A percentile compares a stretch with the other conserved stretches of the same genome.
Evolutionary conservation across 1,140 invertebrate genomes (phyloP).

Genomic region (Geopemphigus sp.): DNA sequence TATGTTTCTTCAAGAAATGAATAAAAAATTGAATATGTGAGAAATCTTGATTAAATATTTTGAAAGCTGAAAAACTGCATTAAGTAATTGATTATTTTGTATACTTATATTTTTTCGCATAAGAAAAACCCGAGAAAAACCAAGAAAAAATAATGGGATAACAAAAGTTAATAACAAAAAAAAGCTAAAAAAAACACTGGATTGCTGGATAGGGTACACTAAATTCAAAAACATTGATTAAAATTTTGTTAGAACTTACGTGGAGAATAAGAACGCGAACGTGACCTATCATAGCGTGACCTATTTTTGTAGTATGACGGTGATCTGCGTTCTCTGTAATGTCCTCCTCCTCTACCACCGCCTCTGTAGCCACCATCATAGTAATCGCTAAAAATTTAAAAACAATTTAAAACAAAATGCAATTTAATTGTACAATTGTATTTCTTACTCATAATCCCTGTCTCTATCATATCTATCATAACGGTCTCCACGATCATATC

Average conservation of each 20-base stretch:
- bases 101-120: slow-evolving; percentile 15
- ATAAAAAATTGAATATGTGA: slow-evolving; percentile 49
- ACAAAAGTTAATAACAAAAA: slow-evolving; percentile 18
- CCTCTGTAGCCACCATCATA: slow-evolving; percentile 55
- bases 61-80: slow-evolving; percentile 49
- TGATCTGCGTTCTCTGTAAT: slow-evolving; percentile 59
- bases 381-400: slow-evolving; percentile 48
- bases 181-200: slow-evolving; percentile 41
- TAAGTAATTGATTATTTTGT: slow-evolving; percentile 47
- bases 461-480: slow-evolving; percentile 39
- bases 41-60: slow-evolving; percentile 48
- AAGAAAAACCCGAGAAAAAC: slow-evolving; percentile 45
- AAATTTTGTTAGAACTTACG: slow-evolving; percentile 63
- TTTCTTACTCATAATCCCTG: slow-evolving; percentile 26
- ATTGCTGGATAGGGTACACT: slow-evolving; percentile 40
- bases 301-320: slow-evolving; percentile 65
- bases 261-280: slow-evolving; percentile 82
- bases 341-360: slow-evolving; percentile 54
- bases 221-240: slow-evolving; percentile 1
- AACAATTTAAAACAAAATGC: not conserved
- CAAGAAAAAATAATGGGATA: slow-evolving; percentile 41
- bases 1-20: slow-evolving; percentile 49
- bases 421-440: not conserved
- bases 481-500: slow-evolving; percentile 39
- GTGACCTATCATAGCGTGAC: slow-evolving; percentile 69